phyloP scores from a whole-genome alignment of 2,888 invertebrate genomes.

The Mallateleia sp. region DNA sequence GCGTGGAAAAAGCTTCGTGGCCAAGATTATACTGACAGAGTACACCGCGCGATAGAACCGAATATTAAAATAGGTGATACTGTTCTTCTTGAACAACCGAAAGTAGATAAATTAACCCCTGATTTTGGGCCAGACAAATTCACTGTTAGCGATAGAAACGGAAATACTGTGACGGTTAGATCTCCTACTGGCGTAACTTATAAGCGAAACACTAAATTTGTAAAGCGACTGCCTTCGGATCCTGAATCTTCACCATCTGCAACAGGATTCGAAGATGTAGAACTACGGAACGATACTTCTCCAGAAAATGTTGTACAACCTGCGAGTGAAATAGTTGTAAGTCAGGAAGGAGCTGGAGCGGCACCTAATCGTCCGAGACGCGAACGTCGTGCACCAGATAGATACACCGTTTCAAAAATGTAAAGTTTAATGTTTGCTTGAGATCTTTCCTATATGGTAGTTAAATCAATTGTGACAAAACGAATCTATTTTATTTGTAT shows the following conservation, averaged over 20 bases:
- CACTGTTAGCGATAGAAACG: constrained; percentile 14
- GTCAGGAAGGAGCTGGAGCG: too few species aligned
- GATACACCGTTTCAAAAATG: too few species aligned
- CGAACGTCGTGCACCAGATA: too few species aligned
- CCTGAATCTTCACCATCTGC: not conserved
- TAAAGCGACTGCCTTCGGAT: not conserved
- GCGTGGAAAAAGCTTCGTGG: constrained; percentile 39
- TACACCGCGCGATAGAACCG: constrained; percentile 26
- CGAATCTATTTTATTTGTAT: too few species aligned
- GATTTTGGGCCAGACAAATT: constrained; percentile 30
- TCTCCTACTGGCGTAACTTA: not conserved
- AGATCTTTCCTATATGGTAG: too few species aligned
- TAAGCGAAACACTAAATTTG: not conserved
- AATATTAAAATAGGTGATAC: constrained; percentile 49
- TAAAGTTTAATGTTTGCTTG: too few species aligned
- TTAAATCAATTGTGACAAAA: too few species aligned
- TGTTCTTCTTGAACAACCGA: constrained; percentile 46
- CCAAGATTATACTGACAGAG: constrained; percentile 42
- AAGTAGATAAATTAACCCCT: constrained; percentile 42
- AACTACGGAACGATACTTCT: too few species aligned
- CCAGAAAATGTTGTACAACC: too few species aligned
- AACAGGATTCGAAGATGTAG: not conserved
- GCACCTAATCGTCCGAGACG: too few species aligned
- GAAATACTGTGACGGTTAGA: not conserved
- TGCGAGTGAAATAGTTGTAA: too few species aligned